Conservation (phyloP, 2,113 vertebrate species). For the crab-eating macaque (Macaca fascicularis) region DNA sequence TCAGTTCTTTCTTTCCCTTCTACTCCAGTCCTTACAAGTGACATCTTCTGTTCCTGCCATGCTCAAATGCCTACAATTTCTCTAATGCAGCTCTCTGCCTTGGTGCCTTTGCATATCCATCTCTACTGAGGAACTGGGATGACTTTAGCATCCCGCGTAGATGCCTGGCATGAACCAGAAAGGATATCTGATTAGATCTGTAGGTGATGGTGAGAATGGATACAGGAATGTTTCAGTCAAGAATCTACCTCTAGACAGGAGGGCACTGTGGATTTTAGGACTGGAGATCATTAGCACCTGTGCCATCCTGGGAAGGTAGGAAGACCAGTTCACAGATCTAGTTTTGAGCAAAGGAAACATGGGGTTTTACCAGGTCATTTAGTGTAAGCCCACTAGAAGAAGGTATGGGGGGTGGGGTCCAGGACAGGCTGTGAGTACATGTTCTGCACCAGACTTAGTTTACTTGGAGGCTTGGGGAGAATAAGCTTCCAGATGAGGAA, state of each 20-base stretch:
- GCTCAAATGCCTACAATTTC: fast-evolving
- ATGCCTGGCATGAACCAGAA: neutral
- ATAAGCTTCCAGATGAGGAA: neutral
- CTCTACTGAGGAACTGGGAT: neutral
- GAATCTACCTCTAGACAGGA: neutral
- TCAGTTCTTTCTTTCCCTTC: neutral
- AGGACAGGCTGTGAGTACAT: neutral
- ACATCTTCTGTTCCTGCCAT: neutral
- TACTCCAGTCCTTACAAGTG: neutral
- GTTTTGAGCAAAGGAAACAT: neutral
- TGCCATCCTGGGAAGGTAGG: neutral
- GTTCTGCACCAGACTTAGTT: neutral
- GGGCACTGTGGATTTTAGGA: neutral
- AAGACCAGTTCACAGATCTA: neutral
- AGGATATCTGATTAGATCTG: neutral
- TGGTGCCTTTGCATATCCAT: neutral
- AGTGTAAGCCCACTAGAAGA: neutral
- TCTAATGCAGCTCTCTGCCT: neutral
- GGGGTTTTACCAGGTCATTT: neutral
- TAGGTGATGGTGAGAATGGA: neutral
- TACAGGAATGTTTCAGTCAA: neutral
- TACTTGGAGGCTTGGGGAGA: neutral
- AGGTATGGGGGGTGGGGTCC: fast-evolving
- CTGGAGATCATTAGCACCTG: neutral
- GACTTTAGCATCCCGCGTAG: neutral